These are phyloP conservation scores for Eretmochelys imbricata DNA, from an alignment of 2,113 vertebrate genomes.

Conservation along the genomic window DNA sequence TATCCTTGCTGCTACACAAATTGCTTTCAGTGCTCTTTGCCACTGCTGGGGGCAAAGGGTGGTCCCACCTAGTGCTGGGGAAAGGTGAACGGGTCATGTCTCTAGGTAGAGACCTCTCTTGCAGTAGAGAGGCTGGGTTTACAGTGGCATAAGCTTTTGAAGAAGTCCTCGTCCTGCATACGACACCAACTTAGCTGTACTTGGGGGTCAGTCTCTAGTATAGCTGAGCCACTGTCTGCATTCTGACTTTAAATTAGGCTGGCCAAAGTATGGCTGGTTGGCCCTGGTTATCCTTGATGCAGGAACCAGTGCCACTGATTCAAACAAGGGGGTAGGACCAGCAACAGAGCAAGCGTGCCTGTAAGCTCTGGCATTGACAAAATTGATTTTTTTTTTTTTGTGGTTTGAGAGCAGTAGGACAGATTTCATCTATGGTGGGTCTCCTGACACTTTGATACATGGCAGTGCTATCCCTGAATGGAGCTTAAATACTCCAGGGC, in stretches of 20 bases:
- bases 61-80: neutral
- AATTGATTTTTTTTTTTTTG: constrained; percentile 5
- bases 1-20: neutral
- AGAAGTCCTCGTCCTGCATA: fast-evolving
- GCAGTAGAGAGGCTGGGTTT: neutral
- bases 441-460: constrained; percentile 79
- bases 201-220: fast-evolving
- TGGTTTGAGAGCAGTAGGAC: constrained; percentile 63
- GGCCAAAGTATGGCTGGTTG: fast-evolving
- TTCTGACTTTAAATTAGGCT: neutral
- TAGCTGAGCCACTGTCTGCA: fast-evolving
- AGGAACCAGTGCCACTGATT: fast-evolving
- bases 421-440: constrained; percentile 72
- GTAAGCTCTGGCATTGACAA: neutral
- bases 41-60: constrained; percentile 15
- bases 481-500: constrained; percentile 74
- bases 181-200: fast-evolving
- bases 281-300: neutral
- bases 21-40: constrained; percentile 3
- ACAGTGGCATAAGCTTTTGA: fast-evolving
- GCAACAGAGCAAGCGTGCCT: neutral
- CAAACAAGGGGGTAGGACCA: fast-evolving
- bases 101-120: neutral
- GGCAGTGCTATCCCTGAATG: constrained; percentile 70
- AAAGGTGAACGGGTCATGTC: neutral